Conservation (phyloP, 2,113 vertebrate species). For the Emydura subglobosa region DNA sequence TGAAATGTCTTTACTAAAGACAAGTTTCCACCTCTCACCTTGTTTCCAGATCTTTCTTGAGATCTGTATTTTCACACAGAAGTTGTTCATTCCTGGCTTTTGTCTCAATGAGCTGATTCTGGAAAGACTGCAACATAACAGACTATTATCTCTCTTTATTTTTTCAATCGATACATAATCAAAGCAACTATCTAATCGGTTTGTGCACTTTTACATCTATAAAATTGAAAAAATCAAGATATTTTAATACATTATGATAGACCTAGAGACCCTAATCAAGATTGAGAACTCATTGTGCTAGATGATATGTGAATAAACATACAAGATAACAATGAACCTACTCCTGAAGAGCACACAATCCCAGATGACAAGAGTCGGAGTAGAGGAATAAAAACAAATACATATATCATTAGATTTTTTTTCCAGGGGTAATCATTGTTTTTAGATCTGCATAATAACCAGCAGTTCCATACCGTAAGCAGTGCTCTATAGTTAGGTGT, state of each 20-base stretch:
- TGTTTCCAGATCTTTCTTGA: slow-evolving; percentile 84
- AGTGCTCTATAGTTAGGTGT: slow-evolving; percentile 82
- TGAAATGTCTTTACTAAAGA: neutral
- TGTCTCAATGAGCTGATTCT: slow-evolving; percentile 84
- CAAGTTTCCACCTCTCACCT: slow-evolving; percentile 77
- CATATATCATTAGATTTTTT: rapidly evolving
- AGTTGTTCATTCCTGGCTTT: slow-evolving; percentile 80
- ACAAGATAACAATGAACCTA: neutral
- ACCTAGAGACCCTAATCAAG: neutral
- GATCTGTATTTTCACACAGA: slow-evolving; percentile 78
- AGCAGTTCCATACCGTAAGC: slow-evolving; percentile 80
- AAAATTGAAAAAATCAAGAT: neutral
- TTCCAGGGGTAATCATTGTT: neutral
- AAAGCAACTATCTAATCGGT: neutral
- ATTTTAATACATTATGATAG: neutral
- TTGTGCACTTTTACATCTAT: neutral
- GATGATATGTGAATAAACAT: neutral
- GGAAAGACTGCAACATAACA: slow-evolving; percentile 79
- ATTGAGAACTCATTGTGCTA: neutral
- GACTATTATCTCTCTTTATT: slow-evolving; percentile 12
- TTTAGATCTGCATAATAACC: neutral
- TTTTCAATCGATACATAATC: neutral
- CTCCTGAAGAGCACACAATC: neutral
- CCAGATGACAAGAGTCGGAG: neutral
- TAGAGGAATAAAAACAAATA: neutral